Conservation (phyloP, 2,113 vertebrate genomes). For the Cyanocitta stelleri region DNA sequence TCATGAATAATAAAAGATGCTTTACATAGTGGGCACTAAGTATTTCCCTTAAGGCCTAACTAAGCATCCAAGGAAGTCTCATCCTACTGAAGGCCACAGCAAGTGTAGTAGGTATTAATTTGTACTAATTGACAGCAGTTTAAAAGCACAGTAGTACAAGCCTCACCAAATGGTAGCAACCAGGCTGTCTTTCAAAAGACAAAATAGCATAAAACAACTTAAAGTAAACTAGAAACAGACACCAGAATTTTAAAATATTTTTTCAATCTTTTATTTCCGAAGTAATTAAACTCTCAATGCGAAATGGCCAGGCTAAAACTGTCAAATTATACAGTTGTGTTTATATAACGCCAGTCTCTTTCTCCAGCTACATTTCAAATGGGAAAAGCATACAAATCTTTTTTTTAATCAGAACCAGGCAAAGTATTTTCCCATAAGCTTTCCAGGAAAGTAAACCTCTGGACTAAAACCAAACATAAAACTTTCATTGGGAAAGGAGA, state of each 20-base stretch:
- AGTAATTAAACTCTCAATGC: not conserved
- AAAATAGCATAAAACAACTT: not conserved
- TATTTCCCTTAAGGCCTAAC: not conserved
- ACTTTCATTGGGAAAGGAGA: not conserved
- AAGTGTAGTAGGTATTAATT: not conserved
- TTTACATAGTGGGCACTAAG: not conserved
- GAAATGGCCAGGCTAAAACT: not conserved
- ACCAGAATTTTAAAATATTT: not conserved
- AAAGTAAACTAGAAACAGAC: not conserved
- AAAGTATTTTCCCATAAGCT: constrained; percentile 3
- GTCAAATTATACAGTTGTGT: not conserved
- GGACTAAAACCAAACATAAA: not conserved
- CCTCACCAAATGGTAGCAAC: not conserved
- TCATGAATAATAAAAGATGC: not conserved
- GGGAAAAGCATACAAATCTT: not conserved
- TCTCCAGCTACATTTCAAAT: not conserved
- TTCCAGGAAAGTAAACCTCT: constrained; percentile 32
- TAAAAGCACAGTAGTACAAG: not conserved
- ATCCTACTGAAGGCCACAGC: not conserved
- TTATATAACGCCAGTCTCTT: not conserved
- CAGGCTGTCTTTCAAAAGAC: not conserved
- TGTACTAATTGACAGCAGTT: not conserved
- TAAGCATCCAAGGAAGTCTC: not conserved
- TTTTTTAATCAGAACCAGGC: not conserved
- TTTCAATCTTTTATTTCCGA: not conserved